These are phyloP conservation scores for Apodemus sylvaticus DNA, from an alignment of 2,113 vertebrate species.

Conservation along the genomic window DNA sequence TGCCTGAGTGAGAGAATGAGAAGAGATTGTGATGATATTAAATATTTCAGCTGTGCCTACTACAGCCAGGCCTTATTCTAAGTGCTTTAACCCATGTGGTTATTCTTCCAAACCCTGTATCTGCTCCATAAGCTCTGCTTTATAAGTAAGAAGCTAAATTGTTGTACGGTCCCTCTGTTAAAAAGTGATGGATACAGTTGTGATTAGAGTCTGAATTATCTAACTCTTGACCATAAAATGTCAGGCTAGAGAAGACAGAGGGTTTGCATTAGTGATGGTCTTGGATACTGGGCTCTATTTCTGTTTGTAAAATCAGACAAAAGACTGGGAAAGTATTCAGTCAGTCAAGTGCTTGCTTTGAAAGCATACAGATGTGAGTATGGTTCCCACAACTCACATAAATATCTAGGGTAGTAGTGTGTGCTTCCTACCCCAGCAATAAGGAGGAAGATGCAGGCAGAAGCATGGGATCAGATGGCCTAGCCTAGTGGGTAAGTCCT, in stretches of 20 bases:
- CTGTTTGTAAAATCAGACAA: slow-evolving; percentile 32
- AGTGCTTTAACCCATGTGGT: slow-evolving; percentile 6
- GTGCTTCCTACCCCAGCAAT: background rate
- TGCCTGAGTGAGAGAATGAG: background rate
- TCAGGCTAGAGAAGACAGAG: background rate
- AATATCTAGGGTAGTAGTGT: background rate
- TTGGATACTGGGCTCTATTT: background rate
- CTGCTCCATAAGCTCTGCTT: slow-evolving; percentile 1
- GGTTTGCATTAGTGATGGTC: background rate
- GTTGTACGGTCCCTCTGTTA: slow-evolving; percentile 1
- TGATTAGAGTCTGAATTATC: background rate
- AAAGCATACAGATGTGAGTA: background rate
- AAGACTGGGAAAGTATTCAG: background rate
- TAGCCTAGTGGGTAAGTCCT: background rate
- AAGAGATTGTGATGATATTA: background rate
- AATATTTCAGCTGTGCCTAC: background rate
- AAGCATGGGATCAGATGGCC: background rate
- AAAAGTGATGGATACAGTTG: background rate
- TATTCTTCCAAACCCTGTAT: background rate
- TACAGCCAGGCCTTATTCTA: background rate
- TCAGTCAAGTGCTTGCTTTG: background rate
- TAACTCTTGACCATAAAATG: background rate
- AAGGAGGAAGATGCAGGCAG: background rate
- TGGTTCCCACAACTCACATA: background rate
- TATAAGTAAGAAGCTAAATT: slow-evolving; percentile 29